Percentiles rank a stretch among this genome's conserved stretches.
Evolutionary conservation across 2,797 vertebrate species (phyloP).

Genomic region (Pteropus rufus): DNA sequence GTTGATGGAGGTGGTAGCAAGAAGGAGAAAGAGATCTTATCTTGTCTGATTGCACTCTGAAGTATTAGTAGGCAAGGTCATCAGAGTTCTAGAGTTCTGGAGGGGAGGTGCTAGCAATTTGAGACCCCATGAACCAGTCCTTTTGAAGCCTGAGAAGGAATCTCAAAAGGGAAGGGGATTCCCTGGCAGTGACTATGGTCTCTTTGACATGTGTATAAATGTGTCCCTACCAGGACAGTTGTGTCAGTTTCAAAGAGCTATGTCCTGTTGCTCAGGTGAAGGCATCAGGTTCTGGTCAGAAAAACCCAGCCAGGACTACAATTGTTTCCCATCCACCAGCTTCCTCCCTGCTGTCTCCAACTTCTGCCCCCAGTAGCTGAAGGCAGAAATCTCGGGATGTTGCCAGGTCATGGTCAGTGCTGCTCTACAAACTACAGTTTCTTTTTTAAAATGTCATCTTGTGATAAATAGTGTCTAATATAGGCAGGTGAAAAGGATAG

Average conservation of each 20-base stretch:
- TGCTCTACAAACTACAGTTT: background rate
- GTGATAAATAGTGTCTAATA: background rate
- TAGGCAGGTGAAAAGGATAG: background rate
- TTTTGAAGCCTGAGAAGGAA: background rate
- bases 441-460: background rate
- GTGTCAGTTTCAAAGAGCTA: background rate
- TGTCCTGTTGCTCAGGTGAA: background rate
- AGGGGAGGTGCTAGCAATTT: background rate
- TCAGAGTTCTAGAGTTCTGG: background rate
- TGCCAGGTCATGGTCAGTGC: background rate
- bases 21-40: background rate
- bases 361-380: background rate
- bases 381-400: background rate
- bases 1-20: background rate
- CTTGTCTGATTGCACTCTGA: background rate
- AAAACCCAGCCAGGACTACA: background rate
- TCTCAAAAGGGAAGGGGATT: background rate
- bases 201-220: background rate
- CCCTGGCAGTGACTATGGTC: background rate
- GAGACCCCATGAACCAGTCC: background rate
- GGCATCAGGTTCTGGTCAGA: background rate
- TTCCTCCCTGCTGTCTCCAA: background rate
- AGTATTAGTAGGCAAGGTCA: background rate
- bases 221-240: background rate
- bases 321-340: background rate